Conservation (phyloP, 2,113 vertebrate genomes). For the Elephantulus edwardii region DNA sequence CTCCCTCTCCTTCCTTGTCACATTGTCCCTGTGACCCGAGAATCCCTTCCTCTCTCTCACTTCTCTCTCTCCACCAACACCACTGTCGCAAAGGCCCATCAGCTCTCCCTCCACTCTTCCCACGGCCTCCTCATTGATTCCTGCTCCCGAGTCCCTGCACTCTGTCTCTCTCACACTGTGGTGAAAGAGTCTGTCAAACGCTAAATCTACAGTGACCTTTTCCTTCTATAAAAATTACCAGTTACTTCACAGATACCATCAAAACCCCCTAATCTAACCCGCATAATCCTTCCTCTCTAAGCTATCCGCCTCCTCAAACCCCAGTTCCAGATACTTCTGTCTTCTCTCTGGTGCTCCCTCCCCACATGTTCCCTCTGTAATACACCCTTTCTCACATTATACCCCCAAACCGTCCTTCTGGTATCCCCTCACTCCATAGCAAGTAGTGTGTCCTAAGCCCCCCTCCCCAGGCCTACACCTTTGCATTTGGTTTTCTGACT, state of each 20-base stretch:
- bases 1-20: neutral
- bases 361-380: neutral
- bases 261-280: neutral
- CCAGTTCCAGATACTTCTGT: neutral
- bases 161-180: neutral
- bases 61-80: neutral
- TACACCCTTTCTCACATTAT: neutral
- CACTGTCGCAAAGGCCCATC: neutral
- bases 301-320: neutral
- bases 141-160: neutral
- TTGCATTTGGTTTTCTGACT: neutral
- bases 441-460: neutral
- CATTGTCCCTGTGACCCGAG: neutral
- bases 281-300: neutral
- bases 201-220: neutral
- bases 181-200: neutral
- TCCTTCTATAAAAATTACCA: neutral
- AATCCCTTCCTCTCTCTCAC: neutral
- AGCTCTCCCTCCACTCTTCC: neutral
- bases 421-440: neutral
- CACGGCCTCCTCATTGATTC: neutral
- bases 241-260: neutral
- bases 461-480: neutral
- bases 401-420: neutral
- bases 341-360: neutral